Base-by-base conservation (phyloP, 2,888 invertebrate genomes). In the Gisinianus flammeolus region DNA sequence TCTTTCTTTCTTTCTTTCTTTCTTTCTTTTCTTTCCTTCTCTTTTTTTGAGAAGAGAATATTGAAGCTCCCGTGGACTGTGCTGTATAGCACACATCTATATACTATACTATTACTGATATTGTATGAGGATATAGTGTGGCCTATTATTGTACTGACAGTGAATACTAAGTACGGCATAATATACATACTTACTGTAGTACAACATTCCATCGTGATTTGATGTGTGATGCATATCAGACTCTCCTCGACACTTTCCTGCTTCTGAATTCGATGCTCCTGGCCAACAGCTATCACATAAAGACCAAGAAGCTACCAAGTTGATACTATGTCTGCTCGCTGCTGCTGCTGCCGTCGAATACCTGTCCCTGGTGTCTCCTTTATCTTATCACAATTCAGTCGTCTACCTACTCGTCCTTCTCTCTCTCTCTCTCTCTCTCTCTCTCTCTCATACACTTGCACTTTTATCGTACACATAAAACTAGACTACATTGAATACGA, bases 191-290 rank as follows among this genome's bases (percentile, higher is more conserved):
- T n/a, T n/a, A n/a, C n/a, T n/a, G 16, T 35, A 44, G 6, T 44
- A 70, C 52, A 52, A 31, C 58, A 72, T 72, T 72, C 72, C 72
- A 58, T 72, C 72, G 58, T 72, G 72, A 72, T 71, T 52, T 52
- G 28, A 70, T 70, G 72, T 72, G 58, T 56, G 77, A 78, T 78
- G 77, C 73, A 72, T 78, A 78, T 68, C 58, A 72, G 73, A 56
- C 66, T 72, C 66, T 72, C 58, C 73, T 78, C 73, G 77, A 78
- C 77, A 78, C 77, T 78, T 78, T 73, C 73, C 77, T 78, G 77
- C 77, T 78, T 78, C 77, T 78, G 77, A 72, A 78, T 78, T 73
- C 35, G 67, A 78, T 73, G 73, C 73, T 68, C 35, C 73, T 78
- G 77, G 77, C 77, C 62, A 28, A 24, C 19, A 66, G 19, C 26